Percentiles rank a stretch among this genome's conserved stretches.
Conservation (phyloP, 1,140 invertebrate genomes). For the Harpegnathos saltator region DNA sequence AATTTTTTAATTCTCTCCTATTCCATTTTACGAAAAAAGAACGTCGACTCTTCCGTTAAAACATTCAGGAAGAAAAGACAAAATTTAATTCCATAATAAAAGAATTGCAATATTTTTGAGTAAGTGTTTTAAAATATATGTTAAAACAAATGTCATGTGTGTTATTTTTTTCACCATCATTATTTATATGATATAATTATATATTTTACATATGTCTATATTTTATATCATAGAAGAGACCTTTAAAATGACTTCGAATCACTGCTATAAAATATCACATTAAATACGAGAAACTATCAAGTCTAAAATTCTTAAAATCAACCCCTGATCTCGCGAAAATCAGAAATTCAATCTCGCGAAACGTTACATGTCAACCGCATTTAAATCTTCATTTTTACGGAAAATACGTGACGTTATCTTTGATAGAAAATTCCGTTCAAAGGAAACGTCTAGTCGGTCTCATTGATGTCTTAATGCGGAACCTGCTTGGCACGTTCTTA, state of each 20-base stretch:
- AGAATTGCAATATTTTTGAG: background rate
- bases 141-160: too few relatives aligned
- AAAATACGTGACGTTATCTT: conserved; percentile 34
- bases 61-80: background rate
- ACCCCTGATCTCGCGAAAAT: background rate
- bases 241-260: too few relatives aligned
- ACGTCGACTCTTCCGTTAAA: background rate
- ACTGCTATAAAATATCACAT: background rate
- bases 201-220: too few relatives aligned
- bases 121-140: background rate
- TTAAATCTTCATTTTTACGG: conserved; percentile 15
- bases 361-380: background rate
- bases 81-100: background rate
- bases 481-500: conserved; percentile 17
- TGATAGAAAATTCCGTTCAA: background rate
- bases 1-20: background rate
- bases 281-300: background rate
- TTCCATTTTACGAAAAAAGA: background rate
- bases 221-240: too few relatives aligned
- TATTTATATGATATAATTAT: too few relatives aligned
- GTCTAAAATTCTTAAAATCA: background rate
- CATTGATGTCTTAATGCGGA: conserved; percentile 55
- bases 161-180: too few relatives aligned
- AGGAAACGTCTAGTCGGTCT: conserved; percentile 43
- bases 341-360: conserved; percentile 21